Conservation (phyloP, 2,888 invertebrate species). For the Torymus aiolomorphi region DNA sequence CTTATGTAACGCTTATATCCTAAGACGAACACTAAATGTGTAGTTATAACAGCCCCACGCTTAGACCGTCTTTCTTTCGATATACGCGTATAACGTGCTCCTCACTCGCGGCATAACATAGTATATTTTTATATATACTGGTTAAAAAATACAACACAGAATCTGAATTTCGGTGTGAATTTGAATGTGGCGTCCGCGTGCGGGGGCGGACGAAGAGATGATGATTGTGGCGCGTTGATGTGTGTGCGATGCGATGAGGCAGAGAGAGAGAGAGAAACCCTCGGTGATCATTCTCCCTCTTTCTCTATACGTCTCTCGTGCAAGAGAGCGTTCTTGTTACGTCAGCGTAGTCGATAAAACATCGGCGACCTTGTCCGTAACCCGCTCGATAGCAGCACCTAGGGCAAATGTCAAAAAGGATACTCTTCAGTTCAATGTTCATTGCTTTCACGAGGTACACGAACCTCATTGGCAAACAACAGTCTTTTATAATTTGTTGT, state of each 20-base stretch:
- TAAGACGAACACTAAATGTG: slow-evolving; percentile 16
- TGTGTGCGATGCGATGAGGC: slow-evolving; percentile 10
- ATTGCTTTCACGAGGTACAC: too few relatives aligned
- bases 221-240: background rate
- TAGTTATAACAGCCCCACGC: background rate
- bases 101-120: too few relatives aligned
- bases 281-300: slow-evolving; percentile 40
- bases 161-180: background rate
- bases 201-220: too few relatives aligned
- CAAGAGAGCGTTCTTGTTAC: slow-evolving; percentile 32
- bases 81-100: background rate
- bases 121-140: slow-evolving; percentile 11
- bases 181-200: too few relatives aligned
- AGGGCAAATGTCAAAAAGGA: slow-evolving; percentile 23
- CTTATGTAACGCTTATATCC: slow-evolving; percentile 31
- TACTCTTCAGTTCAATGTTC: too few relatives aligned
- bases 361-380: slow-evolving; percentile 55
- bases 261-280: slow-evolving; percentile 19
- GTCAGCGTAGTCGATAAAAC: slow-evolving; percentile 56
- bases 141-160: slow-evolving; percentile 32
- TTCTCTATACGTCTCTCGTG: slow-evolving; percentile 6
- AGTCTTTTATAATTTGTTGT: too few relatives aligned
- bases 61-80: background rate
- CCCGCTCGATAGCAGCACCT: slow-evolving; percentile 55
- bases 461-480: too few relatives aligned